These are phyloP conservation scores for Platysteira castanea DNA, from an alignment of 2,113 vertebrate species.

Conservation along the genomic window DNA sequence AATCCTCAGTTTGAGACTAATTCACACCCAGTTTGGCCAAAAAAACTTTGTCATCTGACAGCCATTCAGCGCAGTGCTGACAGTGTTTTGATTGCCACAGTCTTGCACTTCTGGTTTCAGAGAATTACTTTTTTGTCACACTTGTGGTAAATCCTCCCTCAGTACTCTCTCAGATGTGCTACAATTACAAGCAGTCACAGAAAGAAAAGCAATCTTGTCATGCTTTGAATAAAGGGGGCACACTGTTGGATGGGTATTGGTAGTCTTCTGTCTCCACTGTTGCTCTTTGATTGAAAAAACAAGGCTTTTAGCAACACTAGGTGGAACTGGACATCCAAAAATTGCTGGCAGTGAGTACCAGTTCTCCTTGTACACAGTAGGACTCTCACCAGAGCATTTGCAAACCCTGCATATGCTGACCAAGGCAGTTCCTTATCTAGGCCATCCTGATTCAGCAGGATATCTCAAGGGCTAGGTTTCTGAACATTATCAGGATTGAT, in stretches of 20 bases:
- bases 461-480: background rate
- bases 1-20: background rate
- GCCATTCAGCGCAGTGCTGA: background rate
- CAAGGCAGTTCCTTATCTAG: background rate
- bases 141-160: background rate
- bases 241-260: background rate
- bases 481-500: background rate
- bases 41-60: background rate
- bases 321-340: background rate
- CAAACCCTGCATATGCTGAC: background rate
- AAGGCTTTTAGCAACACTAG: background rate
- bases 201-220: background rate
- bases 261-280: background rate
- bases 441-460: background rate
- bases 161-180: background rate
- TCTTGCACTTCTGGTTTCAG: background rate
- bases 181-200: background rate
- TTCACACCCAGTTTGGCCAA: background rate
- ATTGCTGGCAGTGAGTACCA: accelerated
- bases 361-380: background rate
- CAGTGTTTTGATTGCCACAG: background rate
- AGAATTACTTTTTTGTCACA: background rate
- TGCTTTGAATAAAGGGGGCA: background rate
- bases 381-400: background rate
- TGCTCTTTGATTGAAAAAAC: background rate